Percentiles rank a stretch among this genome's conserved stretches.
These are phyloP conservation scores for Metellina segmentata DNA, from an alignment of 2,888 invertebrate genomes.

Conservation along the genomic window DNA sequence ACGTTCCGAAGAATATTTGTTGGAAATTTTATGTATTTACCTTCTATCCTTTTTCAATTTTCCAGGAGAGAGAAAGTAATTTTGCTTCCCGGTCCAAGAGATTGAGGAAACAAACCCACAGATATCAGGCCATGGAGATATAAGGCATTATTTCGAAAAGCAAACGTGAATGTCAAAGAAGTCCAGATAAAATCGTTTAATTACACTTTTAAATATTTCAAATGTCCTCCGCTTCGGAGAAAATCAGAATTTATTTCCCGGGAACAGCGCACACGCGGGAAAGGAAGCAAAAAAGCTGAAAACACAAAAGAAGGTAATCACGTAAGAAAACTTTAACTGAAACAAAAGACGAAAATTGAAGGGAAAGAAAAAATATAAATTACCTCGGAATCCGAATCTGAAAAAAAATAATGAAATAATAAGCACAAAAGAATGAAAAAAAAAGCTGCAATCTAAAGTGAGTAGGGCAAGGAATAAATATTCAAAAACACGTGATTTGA, in stretches of 20 bases:
- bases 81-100: neutral
- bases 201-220: slow-evolving; percentile 43
- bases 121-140: neutral
- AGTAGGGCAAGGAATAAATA: slow-evolving; percentile 8
- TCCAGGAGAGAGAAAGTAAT: neutral
- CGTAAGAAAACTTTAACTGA: slow-evolving; percentile 9
- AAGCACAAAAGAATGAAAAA: slow-evolving; percentile 7
- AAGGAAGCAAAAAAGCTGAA: neutral
- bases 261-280: neutral
- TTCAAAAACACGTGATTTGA: slow-evolving; percentile 52
- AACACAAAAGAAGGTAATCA: neutral
- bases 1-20: neutral
- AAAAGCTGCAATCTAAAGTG: neutral
- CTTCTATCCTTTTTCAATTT: neutral
- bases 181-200: slow-evolving; percentile 49
- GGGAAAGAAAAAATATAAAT: slow-evolving; percentile 31
- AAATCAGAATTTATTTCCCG: neutral
- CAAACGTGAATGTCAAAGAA: slow-evolving; percentile 11
- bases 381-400: slow-evolving; percentile 21
- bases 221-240: neutral
- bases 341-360: slow-evolving; percentile 7
- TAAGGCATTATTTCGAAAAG: neutral
- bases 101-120: neutral
- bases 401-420: slow-evolving; percentile 8
- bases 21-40: neutral